Base-by-base conservation (phyloP, 2,113 vertebrate species). In the Romanogobio albipinnatus region DNA sequence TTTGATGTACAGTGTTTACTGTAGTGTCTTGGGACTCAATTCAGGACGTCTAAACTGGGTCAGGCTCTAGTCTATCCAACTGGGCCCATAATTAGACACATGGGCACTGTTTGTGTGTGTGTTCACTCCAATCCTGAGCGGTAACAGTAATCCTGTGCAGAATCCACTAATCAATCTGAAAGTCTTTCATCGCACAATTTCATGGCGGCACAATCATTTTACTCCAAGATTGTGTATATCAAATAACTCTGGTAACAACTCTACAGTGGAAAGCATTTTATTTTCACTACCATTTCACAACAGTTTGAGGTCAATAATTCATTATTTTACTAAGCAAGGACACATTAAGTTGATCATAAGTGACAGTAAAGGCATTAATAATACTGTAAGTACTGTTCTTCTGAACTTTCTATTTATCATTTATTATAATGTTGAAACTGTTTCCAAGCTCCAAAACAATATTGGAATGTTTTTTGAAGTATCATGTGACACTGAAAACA, bases 1-100 rank as follows among this genome's bases (percentile, higher is more conserved):
- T 29, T 83, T 83, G 58, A 68, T 81, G 61, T 36, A 22, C 51
- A 8, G 13, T 53, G 61, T 81, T 70, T 82, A 39, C 45, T 71
- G 81, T 22, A 70, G 3, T 56, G 64, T 71, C 80, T 82, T 9
- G 64, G 62, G 64, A n/a, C 47, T 68, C 47, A 13, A 9, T 80
- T n/a, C 77, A 49, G 39, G 39, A 24, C 2, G 29, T 64, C 39
- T 66, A 47, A 80, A 70, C 59, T 24, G 77, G 77, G n/a, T 79
- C 77, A 64, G 77, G 45, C 39, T 80, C 15, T 13, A 49, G 24
- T 47, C 39, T 29, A 3, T 82, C 47, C 64, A 68, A 64, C 43
- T 80, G 77, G 77, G 77, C 77, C 4, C n/a, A 80, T 10, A 43
- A 80, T 80, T 62, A 80, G n/a, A 62, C 19, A 64, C 39, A 47